Conservation (phyloP, 1,140 invertebrate species). For the Listronotus oregonensis region DNA sequence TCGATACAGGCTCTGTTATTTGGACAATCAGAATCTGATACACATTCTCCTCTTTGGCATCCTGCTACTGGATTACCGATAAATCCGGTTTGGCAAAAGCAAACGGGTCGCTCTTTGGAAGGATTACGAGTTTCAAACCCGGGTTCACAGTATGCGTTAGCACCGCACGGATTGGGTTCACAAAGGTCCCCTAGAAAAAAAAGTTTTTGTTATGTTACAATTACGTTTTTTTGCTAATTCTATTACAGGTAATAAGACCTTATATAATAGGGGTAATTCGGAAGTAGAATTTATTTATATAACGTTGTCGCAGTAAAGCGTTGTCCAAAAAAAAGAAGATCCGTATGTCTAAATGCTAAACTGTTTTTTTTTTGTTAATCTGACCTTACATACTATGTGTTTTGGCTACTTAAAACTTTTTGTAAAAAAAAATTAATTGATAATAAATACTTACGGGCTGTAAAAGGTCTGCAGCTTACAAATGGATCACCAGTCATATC, state of each 20-base stretch:
- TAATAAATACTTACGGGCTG: conserved; percentile 69
- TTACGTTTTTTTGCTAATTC: too few species aligned
- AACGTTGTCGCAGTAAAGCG: too few species aligned
- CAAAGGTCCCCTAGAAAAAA: conserved; percentile 72
- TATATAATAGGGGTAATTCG: too few species aligned
- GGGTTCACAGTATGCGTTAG: conserved; percentile 79
- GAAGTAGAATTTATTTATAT: too few species aligned
- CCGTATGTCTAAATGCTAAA: too few species aligned
- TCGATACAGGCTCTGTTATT: conserved; percentile 75
- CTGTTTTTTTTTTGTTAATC: too few species aligned
- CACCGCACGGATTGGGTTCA: conserved; percentile 82
- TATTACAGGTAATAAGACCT: too few species aligned
- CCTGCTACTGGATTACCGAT: conserved; percentile 76
- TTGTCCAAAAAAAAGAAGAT: too few species aligned
- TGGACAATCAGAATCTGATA: conserved; percentile 72
- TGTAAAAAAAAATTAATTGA: too few species aligned
- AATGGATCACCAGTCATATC: conserved; percentile 89
- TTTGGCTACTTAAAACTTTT: too few species aligned
- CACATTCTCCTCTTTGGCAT: conserved; percentile 77
- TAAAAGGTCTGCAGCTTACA: conserved; percentile 77
- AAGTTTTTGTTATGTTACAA: too few species aligned
- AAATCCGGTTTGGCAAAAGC: conserved; percentile 79
- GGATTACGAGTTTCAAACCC: conserved; percentile 76
- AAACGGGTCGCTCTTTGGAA: conserved; percentile 77
- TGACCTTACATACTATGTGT: too few species aligned